Evolutionary conservation across 1,140 invertebrate species (phyloP), one percentile per base, ranked within the genome.

Genomic region (Drosophila ohnishii): DNA sequence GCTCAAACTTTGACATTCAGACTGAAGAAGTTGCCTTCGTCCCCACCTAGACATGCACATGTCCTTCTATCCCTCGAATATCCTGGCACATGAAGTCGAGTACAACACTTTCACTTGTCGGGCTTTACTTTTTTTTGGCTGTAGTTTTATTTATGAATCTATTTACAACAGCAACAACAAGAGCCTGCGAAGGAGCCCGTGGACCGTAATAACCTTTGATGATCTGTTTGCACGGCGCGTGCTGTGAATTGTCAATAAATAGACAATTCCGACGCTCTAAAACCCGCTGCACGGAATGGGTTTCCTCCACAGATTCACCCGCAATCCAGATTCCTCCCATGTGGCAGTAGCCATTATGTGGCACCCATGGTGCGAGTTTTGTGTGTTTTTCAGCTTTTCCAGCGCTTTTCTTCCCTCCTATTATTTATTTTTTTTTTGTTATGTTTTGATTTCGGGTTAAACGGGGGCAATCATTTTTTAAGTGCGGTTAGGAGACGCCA

Each of bases 211-310:
- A 77, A 77, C 64, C 66, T 77, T 77, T 77, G 75, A 77, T 77
- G 75, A 77, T 77, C 75, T 77, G 73, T 63, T 77, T 69, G 63
- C 53, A 47, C 16, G 75, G 65, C 75, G 75, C 75, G 75, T 78
- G 75, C 75, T 78, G 75, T 50, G 75, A 78, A 78, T 78, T 71
- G 66, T 78, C 75, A 78, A 78, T 77, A 77, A 77, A 77, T 70
- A 77, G 66, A 69, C 74, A 77, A 70, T 77, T 63, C 57, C 47
- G 19, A 34, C 44, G 65, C 75, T 75, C 53, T 40, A 57, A 76
- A 69, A 40, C 22, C 37, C 30, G 37, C 19, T 65, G 47, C 37
- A 28, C n/a, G 61, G 37, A 42, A n/a, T 32, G 51, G 51, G 6
- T 58, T 14, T 10, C 2, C 47, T 11, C 22, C n/a, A 7, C n/a